Conservation (phyloP, 2,888 invertebrate genomes). For the Quadroppia sp. region DNA sequence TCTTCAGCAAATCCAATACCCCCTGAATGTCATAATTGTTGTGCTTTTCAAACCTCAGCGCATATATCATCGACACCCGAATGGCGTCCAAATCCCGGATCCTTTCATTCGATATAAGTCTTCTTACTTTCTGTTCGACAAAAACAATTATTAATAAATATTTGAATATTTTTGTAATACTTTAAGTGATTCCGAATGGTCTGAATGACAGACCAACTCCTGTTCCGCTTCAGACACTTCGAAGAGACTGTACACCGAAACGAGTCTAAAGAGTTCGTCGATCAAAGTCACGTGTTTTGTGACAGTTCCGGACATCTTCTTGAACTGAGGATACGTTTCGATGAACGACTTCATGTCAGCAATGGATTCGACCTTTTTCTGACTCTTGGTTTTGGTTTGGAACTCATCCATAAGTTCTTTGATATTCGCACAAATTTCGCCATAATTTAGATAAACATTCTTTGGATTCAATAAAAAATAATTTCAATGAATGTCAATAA, state of each 20-base stretch:
- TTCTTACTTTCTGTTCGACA: conserved; percentile 61
- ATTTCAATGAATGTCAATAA: conserved; percentile 37
- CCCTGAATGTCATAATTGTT: conserved; percentile 74
- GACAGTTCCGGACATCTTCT: conserved; percentile 92
- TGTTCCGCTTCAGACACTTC: conserved; percentile 91
- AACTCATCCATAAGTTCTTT: conserved; percentile 97
- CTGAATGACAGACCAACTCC: conserved; percentile 72
- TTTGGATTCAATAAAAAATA: conserved; percentile 51
- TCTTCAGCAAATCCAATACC: conserved; percentile 68
- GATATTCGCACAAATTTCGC: conserved; percentile 96
- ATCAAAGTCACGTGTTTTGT: conserved; percentile 96
- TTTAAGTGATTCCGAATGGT: conserved; percentile 61
- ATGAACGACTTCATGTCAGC: conserved; percentile 98
- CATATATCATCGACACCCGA: conserved; percentile 85
- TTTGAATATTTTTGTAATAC: no score
- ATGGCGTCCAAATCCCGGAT: conserved; percentile 73
- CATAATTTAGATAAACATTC: conserved; percentile 94
- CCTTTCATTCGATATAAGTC: conserved; percentile 69
- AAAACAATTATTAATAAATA: conserved; percentile 17
- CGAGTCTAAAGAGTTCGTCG: conserved; percentile 83
- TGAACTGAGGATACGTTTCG: conserved; percentile 96
- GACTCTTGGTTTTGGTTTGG: conserved; percentile 88
- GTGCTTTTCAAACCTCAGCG: conserved; percentile 85
- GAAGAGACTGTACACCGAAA: conserved; percentile 70
- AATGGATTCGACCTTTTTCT: conserved; percentile 96